These are phyloP conservation scores for Poecilia latipinna DNA, from an alignment of 2,113 vertebrate species.

Conservation along the genomic window DNA sequence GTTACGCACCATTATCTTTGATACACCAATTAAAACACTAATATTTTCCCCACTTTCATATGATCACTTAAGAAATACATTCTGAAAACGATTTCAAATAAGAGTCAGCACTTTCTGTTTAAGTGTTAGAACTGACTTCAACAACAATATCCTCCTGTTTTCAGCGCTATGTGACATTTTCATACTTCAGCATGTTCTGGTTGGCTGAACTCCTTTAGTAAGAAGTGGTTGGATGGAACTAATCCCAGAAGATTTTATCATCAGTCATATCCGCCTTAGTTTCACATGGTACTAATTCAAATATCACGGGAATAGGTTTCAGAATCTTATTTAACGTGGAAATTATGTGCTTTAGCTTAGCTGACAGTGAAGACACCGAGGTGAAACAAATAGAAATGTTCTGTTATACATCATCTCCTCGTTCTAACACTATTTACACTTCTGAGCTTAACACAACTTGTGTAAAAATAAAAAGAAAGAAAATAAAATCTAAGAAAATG, in stretches of 20 bases:
- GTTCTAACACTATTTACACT: not conserved
- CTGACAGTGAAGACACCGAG: not conserved
- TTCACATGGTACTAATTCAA: constrained; percentile 7
- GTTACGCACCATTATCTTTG: not conserved
- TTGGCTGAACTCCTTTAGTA: not conserved
- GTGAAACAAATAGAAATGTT: constrained; percentile 24
- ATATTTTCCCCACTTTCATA: constrained; percentile 5
- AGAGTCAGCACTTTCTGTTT: not conserved
- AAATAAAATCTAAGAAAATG: constrained; percentile 23
- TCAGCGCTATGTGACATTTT: not conserved
- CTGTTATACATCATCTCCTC: not conserved
- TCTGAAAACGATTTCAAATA: not conserved
- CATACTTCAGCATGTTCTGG: not conserved
- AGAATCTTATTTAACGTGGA: not conserved
- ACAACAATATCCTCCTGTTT: not conserved
- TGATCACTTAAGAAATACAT: constrained; percentile 4
- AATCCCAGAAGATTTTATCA: constrained; percentile 3
- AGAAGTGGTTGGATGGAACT: not conserved
- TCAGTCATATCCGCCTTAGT: not conserved
- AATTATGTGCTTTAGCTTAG: not conserved
- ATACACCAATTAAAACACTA: constrained; percentile 4
- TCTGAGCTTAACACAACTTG: constrained; percentile 19
- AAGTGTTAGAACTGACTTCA: constrained; percentile 2
- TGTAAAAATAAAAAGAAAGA: constrained; percentile 10
- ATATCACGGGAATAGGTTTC: not conserved